A percentile compares a stretch with the other conserved stretches of the same genome.
These are phyloP conservation scores for Drosophila arizonae DNA, from an alignment of 1,140 invertebrate genomes.

Conservation along the genomic window DNA sequence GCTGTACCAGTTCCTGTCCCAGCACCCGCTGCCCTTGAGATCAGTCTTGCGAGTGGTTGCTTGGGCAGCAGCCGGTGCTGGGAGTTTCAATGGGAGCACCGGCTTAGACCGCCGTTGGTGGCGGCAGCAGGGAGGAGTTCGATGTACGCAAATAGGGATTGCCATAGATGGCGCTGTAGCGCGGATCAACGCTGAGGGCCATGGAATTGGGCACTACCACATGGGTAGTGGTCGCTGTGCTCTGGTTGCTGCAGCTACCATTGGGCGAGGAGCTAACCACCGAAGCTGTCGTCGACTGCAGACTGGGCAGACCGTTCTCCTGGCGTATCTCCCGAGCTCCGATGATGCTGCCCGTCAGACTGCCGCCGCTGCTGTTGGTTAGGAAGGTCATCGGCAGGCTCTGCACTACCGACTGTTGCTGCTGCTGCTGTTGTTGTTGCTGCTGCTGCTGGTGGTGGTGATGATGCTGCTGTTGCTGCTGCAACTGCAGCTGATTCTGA, in stretches of 20 bases:
- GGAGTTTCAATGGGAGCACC: background rate
- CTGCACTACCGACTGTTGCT: conserved; percentile 34
- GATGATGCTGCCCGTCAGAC: conserved; percentile 79
- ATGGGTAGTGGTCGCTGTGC: conserved; percentile 71
- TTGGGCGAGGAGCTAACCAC: conserved; percentile 82
- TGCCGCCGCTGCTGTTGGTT: conserved; percentile 72
- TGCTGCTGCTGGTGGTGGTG: conserved; percentile 62
- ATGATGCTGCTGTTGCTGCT: conserved; percentile 69
- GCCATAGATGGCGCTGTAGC: conserved; percentile 93
- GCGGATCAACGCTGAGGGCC: conserved; percentile 88
- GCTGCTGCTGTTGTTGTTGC: conserved; percentile 42
- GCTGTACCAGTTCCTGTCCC: background rate
- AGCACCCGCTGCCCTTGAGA: conserved; percentile 44
- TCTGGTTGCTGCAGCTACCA: conserved; percentile 80
- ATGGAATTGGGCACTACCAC: conserved; percentile 70
- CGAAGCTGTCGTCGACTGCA: conserved; percentile 78
- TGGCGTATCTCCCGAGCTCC: conserved; percentile 76
- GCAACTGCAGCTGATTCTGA: conserved; percentile 75
- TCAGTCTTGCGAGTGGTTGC: conserved; percentile 51
- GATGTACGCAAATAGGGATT: conserved; percentile 91
- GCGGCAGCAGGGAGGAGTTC: conserved; percentile 83
- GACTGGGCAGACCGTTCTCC: conserved; percentile 77
- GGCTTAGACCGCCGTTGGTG: conserved; percentile 75
- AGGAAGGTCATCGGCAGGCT: conserved; percentile 79
- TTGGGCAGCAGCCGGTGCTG: background rate